A percentile compares a stretch with the other conserved stretches of the same genome.
phyloP scores from a whole-genome alignment of 1,140 invertebrate species.

The Cydia strobilella region DNA sequence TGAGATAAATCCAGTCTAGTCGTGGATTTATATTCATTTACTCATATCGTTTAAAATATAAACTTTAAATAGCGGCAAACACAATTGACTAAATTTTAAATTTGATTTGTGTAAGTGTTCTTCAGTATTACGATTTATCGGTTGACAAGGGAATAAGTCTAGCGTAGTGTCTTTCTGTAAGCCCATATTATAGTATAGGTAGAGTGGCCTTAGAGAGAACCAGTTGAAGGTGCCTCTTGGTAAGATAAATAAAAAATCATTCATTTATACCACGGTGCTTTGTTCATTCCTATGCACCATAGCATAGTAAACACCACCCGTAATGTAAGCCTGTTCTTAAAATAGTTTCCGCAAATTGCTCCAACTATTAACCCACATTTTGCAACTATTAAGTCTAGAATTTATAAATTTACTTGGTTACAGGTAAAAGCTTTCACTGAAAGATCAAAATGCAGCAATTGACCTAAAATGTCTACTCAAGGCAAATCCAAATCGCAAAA shows the following conservation, averaged over 20 bases:
- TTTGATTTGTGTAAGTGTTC: too few species aligned
- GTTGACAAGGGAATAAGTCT: too few species aligned
- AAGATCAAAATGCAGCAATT: slow-evolving; percentile 27
- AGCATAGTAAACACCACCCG: too few species aligned
- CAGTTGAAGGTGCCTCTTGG: too few species aligned
- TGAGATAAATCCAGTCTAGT: background rate
- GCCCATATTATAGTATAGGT: too few species aligned
- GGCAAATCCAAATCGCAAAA: slow-evolving; percentile 18
- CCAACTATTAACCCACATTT: background rate
- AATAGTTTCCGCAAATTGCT: background rate
- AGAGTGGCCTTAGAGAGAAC: too few species aligned
- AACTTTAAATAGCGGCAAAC: background rate
- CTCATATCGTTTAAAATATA: background rate
- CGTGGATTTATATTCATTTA: background rate
- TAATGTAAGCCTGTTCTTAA: background rate
- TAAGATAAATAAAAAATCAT: too few species aligned
- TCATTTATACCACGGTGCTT: too few species aligned
- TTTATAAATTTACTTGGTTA: background rate
- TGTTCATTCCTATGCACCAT: too few species aligned
- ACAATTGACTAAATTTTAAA: background rate
- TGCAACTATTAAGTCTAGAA: background rate
- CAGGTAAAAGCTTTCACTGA: slow-evolving; percentile 13
- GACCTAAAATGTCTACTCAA: slow-evolving; percentile 27
- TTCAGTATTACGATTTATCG: too few species aligned
- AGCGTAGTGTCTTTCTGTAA: too few species aligned